Evolutionary conservation across 2,113 vertebrate species (phyloP).

Genomic region (Corythoichthys intestinalis): DNA sequence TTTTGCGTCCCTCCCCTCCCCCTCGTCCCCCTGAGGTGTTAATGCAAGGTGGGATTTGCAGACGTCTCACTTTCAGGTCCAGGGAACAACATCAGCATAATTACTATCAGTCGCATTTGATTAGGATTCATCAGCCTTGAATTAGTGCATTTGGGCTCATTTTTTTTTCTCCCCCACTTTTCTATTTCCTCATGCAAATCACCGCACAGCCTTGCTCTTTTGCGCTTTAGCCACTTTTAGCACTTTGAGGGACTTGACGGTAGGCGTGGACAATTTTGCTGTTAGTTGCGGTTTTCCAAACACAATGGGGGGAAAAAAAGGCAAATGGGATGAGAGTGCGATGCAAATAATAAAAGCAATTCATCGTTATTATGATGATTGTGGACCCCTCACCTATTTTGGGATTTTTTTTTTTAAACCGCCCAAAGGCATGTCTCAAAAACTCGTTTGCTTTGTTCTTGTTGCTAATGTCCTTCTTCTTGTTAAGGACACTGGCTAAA

Average conservation of each 20-base stretch:
- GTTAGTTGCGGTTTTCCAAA: no score
- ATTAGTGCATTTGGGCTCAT: constrained; percentile 49
- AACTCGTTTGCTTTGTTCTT: not conserved
- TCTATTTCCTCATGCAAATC: constrained; percentile 55
- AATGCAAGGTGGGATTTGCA: constrained; percentile 46
- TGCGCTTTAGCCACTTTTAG: not conserved
- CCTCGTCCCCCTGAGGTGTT: constrained; percentile 32
- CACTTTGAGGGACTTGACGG: not conserved
- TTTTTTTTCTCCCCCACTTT: constrained; percentile 13
- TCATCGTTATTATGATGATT: no score
- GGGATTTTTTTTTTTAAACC: no score
- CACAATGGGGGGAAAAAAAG: no score
- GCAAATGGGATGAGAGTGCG: no score
- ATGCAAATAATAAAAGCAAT: no score
- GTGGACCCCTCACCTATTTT: no score
- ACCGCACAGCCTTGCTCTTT: constrained; percentile 1
- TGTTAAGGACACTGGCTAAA: no score
- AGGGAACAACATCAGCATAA: constrained; percentile 64
- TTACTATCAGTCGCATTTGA: constrained; percentile 57
- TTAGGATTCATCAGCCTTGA: constrained; percentile 60
- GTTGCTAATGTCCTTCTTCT: not conserved
- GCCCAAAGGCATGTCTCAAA: no score
- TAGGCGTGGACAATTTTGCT: no score
- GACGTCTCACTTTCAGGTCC: constrained; percentile 55
- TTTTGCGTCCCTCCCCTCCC: no score